These are phyloP conservation scores for Athene cunicularia DNA, from an alignment of 2,113 vertebrate genomes.

Conservation along the genomic window DNA sequence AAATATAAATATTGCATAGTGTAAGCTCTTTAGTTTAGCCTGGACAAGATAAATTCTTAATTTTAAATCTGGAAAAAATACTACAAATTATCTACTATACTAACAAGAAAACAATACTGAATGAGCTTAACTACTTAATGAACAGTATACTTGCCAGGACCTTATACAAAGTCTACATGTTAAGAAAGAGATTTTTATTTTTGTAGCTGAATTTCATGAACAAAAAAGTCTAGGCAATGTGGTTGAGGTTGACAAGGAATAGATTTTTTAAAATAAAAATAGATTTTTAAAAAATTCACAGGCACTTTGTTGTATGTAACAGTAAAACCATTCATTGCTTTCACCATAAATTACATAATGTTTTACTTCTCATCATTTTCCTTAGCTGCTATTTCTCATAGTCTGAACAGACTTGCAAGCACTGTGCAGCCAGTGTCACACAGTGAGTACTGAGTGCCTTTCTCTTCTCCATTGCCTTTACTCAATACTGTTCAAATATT, in stretches of 20 bases:
- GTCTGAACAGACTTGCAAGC: neutral
- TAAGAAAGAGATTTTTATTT: neutral
- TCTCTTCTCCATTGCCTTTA: neutral
- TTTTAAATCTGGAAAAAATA: neutral
- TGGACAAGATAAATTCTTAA: neutral
- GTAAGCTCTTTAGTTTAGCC: neutral
- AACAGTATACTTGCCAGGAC: neutral
- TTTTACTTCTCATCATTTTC: neutral
- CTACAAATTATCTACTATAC: neutral
- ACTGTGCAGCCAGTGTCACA: neutral
- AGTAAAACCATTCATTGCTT: neutral
- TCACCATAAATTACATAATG: neutral
- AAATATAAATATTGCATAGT: neutral
- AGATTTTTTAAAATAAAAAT: neutral
- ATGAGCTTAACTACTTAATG: neutral
- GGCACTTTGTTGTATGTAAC: neutral
- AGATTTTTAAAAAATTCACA: neutral
- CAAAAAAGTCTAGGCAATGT: neutral
- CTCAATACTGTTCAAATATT: neutral
- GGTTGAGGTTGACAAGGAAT: neutral
- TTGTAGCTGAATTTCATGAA: neutral
- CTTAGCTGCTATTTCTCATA: neutral
- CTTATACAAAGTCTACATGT: neutral
- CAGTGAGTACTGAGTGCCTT: neutral
- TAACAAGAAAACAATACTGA: neutral